Percentiles rank a stretch among this genome's conserved stretches.
Evolutionary conservation across 2,797 vertebrate genomes (phyloP).

Genomic region (Pithecia hirsuta): DNA sequence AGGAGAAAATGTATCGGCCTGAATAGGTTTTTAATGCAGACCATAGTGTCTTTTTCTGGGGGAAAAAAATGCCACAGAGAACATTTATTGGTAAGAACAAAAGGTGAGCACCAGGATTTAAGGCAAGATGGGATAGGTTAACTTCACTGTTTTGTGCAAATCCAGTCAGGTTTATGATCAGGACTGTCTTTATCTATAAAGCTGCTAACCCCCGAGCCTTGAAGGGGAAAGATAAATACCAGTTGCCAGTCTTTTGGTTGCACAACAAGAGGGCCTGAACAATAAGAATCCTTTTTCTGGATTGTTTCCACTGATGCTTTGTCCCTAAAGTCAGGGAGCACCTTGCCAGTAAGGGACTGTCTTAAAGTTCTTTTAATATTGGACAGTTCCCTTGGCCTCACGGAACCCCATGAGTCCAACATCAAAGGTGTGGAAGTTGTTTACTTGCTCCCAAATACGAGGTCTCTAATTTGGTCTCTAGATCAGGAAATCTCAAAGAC

Average conservation of each 20-base stretch:
- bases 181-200: background rate
- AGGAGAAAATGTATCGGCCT: background rate
- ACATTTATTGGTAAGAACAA: background rate
- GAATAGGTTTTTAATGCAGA: background rate
- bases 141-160: background rate
- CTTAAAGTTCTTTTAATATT: background rate
- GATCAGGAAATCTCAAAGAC: background rate
- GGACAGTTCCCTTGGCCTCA: background rate
- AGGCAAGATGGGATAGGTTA: background rate
- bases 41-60: background rate
- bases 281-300: background rate
- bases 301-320: background rate
- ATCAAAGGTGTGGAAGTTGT: background rate
- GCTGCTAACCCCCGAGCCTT: background rate
- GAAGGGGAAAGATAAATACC: background rate
- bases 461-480: background rate
- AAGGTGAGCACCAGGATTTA: background rate
- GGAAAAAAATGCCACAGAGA: background rate
- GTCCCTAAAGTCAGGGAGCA: background rate
- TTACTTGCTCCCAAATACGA: background rate
- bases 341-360: background rate
- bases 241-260: background rate
- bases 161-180: background rate
- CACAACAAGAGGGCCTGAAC: background rate
- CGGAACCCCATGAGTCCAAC: background rate